These are phyloP conservation scores for Calidris pugnax DNA, from an alignment of 2,113 vertebrate genomes.

Conservation along the genomic window DNA sequence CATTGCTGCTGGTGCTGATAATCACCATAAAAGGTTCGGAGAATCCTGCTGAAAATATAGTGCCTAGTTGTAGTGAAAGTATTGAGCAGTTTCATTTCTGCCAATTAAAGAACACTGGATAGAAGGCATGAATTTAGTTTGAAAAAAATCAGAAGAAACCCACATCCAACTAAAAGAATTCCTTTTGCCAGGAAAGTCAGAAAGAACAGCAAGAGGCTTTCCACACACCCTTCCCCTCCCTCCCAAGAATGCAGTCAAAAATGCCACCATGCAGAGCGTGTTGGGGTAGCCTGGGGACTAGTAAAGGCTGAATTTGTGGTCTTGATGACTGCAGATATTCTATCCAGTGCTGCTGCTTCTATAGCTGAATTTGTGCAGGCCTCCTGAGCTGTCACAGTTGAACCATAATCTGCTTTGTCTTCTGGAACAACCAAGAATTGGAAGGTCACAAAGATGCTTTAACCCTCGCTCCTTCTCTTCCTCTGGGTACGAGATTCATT, in stretches of 20 bases:
- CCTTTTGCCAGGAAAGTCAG: not conserved
- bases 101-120: not conserved
- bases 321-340: not conserved
- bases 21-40: not conserved
- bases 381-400: not conserved
- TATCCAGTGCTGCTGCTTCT: not conserved
- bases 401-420: not conserved
- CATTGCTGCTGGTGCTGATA: not conserved
- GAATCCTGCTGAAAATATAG: not conserved
- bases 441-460: not conserved
- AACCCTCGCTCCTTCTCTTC: not conserved
- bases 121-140: not conserved
- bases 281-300: not conserved
- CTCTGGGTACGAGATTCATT: not conserved
- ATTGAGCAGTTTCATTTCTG: not conserved
- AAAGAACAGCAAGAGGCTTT: not conserved
- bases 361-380: not conserved
- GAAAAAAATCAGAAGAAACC: not conserved
- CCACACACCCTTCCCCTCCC: accelerated
- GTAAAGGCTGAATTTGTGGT: not conserved
- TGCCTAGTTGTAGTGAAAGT: not conserved
- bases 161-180: not conserved
- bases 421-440: not conserved
- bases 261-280: not conserved
- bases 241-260: not conserved